A percentile compares a stretch with the other conserved stretches of the same genome.
phyloP scores from a whole-genome alignment of 2,797 vertebrate genomes.

The Phoeniculus purpureus region DNA sequence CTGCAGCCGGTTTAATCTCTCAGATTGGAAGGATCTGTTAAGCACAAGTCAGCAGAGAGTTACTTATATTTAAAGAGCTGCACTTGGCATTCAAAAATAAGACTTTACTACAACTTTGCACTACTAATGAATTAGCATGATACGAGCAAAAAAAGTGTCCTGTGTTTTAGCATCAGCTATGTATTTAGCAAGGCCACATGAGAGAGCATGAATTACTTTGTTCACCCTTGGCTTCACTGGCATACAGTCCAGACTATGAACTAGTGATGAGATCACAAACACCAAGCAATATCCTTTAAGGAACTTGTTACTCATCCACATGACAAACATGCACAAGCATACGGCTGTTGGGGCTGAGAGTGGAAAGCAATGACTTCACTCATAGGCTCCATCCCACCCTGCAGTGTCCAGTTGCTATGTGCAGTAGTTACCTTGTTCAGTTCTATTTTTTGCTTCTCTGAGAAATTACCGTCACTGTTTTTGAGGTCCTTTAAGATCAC shows the following conservation, averaged over 20 bases:
- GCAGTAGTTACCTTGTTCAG: conserved; percentile 86
- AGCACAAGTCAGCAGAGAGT: conserved; percentile 5
- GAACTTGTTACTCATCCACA: not conserved
- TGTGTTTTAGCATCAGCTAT: not conserved
- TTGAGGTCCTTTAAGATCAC: conserved; percentile 93
- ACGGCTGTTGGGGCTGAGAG: not conserved
- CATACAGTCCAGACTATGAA: not conserved
- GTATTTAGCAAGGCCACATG: not conserved
- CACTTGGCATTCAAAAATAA: conserved; percentile 18
- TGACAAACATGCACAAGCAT: not conserved
- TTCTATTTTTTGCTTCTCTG: conserved; percentile 89
- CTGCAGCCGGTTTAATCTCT: conserved; percentile 22
- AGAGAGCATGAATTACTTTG: not conserved
- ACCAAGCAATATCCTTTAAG: not conserved
- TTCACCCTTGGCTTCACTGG: conserved; percentile 12
- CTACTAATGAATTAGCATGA: conserved; percentile 9
- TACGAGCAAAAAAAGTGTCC: not conserved
- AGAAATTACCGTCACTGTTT: conserved; percentile 88
- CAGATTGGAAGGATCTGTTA: not conserved
- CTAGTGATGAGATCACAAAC: not conserved
- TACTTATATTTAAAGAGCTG: conserved; percentile 13
- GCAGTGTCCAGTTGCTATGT: not conserved
- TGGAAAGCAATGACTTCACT: not conserved
- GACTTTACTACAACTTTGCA: not conserved
- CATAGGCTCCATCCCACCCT: not conserved